phyloP scores from a whole-genome alignment of 2,888 invertebrate genomes.

The Leptinotarsa tumamoca region DNA sequence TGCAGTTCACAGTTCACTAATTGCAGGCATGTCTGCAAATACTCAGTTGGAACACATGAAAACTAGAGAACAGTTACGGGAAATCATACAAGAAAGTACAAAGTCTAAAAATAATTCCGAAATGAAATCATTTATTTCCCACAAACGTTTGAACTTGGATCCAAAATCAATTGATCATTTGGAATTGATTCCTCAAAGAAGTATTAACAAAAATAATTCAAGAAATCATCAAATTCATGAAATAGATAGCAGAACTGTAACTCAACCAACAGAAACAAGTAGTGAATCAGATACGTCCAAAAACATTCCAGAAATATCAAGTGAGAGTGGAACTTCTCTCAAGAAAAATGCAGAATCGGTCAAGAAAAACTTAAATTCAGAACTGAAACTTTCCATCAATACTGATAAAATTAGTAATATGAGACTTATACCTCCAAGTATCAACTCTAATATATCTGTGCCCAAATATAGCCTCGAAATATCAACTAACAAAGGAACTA shows the following conservation, averaged over 20 bases:
- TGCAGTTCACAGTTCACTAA: conserved; percentile 53
- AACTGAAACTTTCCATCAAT: conserved; percentile 35
- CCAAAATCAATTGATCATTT: conserved; percentile 55
- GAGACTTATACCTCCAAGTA: conserved; percentile 33
- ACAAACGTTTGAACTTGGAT: conserved; percentile 57
- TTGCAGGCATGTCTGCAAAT: conserved; percentile 19
- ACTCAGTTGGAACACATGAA: conserved; percentile 21
- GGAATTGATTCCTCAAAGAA: conserved; percentile 48
- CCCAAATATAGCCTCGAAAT: not conserved
- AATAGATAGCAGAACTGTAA: conserved; percentile 15
- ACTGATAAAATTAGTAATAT: conserved; percentile 46
- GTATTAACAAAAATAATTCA: not conserved
- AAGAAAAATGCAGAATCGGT: conserved; percentile 45
- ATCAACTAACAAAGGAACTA: not conserved
- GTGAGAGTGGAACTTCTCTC: conserved; percentile 56
- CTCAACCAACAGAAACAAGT: conserved; percentile 37
- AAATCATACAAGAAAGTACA: conserved; percentile 33
- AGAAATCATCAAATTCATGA: not conserved
- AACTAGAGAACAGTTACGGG: conserved; percentile 35
- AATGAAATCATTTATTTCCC: conserved; percentile 55
- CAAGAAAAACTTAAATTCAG: conserved; percentile 28
- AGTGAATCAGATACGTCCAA: conserved; percentile 66
- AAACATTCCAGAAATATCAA: conserved; percentile 65
- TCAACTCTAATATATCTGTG: conserved; percentile 8
- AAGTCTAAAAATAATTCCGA: conserved; percentile 42